Conservation (phyloP, 2,888 invertebrate genomes). For the Deilephila elpenor region DNA sequence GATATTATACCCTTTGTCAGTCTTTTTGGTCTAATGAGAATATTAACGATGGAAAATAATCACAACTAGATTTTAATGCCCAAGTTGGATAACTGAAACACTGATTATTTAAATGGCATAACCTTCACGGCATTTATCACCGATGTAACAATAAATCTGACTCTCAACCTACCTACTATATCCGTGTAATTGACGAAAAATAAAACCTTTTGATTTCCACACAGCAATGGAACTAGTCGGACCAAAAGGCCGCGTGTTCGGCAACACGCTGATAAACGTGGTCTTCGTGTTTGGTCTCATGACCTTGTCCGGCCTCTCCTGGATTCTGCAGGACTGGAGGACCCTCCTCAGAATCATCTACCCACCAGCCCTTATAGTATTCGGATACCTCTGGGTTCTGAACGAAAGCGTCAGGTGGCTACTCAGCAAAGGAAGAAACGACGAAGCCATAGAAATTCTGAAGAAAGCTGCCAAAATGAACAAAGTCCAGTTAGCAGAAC, state of each 20-base stretch:
- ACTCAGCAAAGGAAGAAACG: conserved; percentile 86
- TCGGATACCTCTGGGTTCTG: conserved; percentile 88
- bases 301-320: conserved; percentile 87
- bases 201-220: conserved; percentile 45
- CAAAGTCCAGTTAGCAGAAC: conserved; percentile 75
- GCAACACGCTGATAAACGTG: conserved; percentile 88
- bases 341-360: conserved; percentile 87
- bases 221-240: conserved; percentile 92
- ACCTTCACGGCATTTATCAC: no score
- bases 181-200: background rate
- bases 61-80: no score
- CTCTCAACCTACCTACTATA: background rate
- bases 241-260: conserved; percentile 89
- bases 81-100: no score
- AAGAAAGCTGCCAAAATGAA: conserved; percentile 88
- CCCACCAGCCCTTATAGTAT: conserved; percentile 87
- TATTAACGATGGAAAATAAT: no score
- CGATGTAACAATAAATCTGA: no score
- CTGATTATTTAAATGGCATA: no score
- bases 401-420: conserved; percentile 92
- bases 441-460: conserved; percentile 86
- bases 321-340: conserved; percentile 89
- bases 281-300: conserved; percentile 90
- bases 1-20: no score
- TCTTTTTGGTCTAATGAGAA: no score